phyloP scores from a whole-genome alignment of 2,888 invertebrate genomes.

The Andricus curvator region DNA sequence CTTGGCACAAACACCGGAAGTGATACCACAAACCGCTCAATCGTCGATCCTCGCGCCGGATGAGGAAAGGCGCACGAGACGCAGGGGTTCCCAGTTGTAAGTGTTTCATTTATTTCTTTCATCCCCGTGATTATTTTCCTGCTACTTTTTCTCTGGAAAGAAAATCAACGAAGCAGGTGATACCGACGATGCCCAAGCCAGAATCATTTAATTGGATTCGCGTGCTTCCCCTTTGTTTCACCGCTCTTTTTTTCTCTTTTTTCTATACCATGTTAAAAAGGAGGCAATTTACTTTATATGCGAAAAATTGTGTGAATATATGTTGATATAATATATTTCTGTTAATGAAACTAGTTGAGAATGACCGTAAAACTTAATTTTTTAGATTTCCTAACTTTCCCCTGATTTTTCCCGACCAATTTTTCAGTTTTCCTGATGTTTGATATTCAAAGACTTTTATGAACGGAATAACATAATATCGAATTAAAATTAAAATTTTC shows the following conservation, averaged over 20 bases:
- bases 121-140: background rate
- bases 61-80: constrained; percentile 86
- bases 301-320: too few relatives aligned
- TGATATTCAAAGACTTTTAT: too few relatives aligned
- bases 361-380: too few relatives aligned
- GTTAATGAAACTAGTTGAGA: too few relatives aligned
- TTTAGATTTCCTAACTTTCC: too few relatives aligned
- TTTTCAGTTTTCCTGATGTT: too few relatives aligned
- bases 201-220: background rate
- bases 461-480: too few relatives aligned
- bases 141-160: background rate
- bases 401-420: too few relatives aligned
- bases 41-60: constrained; percentile 84
- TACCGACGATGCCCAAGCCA: background rate
- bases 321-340: too few relatives aligned
- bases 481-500: too few relatives aligned
- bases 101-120: constrained; percentile 72
- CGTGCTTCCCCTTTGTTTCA: background rate
- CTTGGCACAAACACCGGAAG: constrained; percentile 82
- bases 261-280: background rate
- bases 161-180: background rate
- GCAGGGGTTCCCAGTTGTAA: constrained; percentile 92
- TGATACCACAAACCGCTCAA: constrained; percentile 79
- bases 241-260: background rate
- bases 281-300: background rate